phyloP scores from a whole-genome alignment of 2,888 invertebrate species.

The Drosophila imparisetae region DNA sequence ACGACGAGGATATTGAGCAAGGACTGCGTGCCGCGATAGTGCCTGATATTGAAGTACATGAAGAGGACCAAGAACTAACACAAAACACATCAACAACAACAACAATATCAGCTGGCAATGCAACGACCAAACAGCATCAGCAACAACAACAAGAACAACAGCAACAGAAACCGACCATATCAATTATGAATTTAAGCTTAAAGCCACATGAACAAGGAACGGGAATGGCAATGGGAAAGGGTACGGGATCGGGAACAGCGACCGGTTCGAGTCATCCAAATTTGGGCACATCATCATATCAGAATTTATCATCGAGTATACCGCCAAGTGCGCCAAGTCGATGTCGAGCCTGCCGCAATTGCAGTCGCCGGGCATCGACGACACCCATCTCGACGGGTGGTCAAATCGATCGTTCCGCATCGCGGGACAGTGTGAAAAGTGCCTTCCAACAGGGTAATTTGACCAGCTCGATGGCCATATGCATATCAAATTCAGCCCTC shows the following conservation, averaged over 20 bases:
- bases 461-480: conserved; percentile 76
- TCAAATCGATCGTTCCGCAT: conserved; percentile 93
- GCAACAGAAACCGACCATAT: conserved; percentile 85
- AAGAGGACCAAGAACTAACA: conserved; percentile 79
- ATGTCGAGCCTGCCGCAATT: conserved; percentile 87
- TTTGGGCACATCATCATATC: conserved; percentile 83
- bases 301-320: conserved; percentile 86
- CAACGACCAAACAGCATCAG: conserved; percentile 84
- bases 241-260: conserved; percentile 32
- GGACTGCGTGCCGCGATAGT: conserved; percentile 79
- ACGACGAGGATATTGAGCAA: conserved; percentile 85
- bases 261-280: conserved; percentile 65
- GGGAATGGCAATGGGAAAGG: background rate
- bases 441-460: conserved; percentile 86
- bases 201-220: conserved; percentile 59
- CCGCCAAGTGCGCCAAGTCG: conserved; percentile 86
- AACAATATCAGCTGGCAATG: conserved; percentile 43
- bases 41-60: conserved; percentile 86
- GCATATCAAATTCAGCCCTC: conserved; percentile 72
- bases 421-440: conserved; percentile 92
- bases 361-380: conserved; percentile 92
- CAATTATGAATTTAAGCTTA: conserved; percentile 85
- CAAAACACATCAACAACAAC: conserved; percentile 63
- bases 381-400: conserved; percentile 89
- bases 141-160: conserved; percentile 81